Percentiles rank a stretch among this genome's conserved stretches.
Evolutionary conservation across 2,888 invertebrate species (phyloP).

Genomic region (Apamea monoglypha): DNA sequence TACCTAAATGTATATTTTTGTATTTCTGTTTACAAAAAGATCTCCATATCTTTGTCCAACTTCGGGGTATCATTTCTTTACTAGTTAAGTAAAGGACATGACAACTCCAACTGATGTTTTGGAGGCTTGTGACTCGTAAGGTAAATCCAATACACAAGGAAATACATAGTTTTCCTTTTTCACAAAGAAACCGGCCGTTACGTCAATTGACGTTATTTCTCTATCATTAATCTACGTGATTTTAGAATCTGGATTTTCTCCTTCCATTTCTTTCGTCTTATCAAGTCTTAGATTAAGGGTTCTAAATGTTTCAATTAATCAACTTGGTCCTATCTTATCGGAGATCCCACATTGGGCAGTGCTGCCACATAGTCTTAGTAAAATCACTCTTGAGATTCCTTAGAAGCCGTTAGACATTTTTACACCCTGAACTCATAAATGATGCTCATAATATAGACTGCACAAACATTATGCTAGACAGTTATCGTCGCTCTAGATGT

Average conservation of each 20-base stretch:
- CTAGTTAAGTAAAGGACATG: not conserved
- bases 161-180: conserved; percentile 9
- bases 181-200: conserved; percentile 6
- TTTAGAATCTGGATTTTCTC: not conserved
- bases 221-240: not conserved
- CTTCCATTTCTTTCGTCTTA: not conserved
- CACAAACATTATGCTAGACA: conserved; percentile 2
- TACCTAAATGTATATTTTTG: not conserved
- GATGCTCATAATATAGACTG: conserved; percentile 9
- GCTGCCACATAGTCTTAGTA: not conserved
- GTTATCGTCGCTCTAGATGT: too few relatives aligned
- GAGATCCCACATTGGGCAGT: not conserved
- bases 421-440: not conserved
- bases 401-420: not conserved
- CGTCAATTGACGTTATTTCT: not conserved
- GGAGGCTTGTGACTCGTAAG: not conserved
- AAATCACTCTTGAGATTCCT: not conserved
- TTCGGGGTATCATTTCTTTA: not conserved
- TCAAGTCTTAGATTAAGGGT: not conserved
- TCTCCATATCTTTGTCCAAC: not conserved
- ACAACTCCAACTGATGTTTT: conserved; percentile 9
- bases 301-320: not conserved
- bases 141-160: conserved; percentile 6
- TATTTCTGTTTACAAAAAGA: conserved; percentile 12
- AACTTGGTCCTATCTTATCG: not conserved